Conservation (phyloP, 2,797 vertebrate genomes). For the Sebastes reedi region DNA sequence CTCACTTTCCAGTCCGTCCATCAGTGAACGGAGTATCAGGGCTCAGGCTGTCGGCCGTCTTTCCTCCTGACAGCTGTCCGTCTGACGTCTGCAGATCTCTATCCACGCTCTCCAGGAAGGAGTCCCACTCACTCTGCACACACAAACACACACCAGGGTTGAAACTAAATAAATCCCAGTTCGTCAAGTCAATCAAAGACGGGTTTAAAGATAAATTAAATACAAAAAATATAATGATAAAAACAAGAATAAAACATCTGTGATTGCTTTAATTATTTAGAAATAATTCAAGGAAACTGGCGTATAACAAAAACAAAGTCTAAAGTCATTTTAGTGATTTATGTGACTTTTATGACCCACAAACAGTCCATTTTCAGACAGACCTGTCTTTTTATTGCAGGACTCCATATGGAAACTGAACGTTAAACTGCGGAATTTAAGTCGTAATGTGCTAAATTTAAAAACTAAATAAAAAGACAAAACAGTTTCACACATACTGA, state of each 20-base stretch:
- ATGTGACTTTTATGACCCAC: background rate
- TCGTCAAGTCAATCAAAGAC: background rate
- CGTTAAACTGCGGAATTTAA: too few relatives aligned
- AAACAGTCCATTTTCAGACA: too few relatives aligned
- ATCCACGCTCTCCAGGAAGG: constrained; percentile 76
- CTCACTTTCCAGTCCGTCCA: constrained; percentile 69
- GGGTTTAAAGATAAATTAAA: background rate
- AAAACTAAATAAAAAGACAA: background rate
- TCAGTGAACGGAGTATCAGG: constrained; percentile 57
- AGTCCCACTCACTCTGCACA: constrained; percentile 79
- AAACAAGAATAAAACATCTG: too few relatives aligned
- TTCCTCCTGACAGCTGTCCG: constrained; percentile 20
- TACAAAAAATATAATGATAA: background rate
- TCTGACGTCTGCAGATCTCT: constrained; percentile 52
- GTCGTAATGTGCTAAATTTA: too few relatives aligned
- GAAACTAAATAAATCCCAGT: background rate
- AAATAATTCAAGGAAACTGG: background rate
- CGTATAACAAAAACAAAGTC: background rate
- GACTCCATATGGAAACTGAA: too few relatives aligned
- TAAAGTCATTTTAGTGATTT: too few relatives aligned
- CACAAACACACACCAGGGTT: background rate
- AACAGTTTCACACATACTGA: constrained; percentile 23
- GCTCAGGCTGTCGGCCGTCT: constrained; percentile 43
- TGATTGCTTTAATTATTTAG: background rate
- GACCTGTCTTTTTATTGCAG: background rate